These are phyloP conservation scores for Danaus chrysippus DNA, from an alignment of 2,888 invertebrate genomes.

Conservation along the genomic window DNA sequence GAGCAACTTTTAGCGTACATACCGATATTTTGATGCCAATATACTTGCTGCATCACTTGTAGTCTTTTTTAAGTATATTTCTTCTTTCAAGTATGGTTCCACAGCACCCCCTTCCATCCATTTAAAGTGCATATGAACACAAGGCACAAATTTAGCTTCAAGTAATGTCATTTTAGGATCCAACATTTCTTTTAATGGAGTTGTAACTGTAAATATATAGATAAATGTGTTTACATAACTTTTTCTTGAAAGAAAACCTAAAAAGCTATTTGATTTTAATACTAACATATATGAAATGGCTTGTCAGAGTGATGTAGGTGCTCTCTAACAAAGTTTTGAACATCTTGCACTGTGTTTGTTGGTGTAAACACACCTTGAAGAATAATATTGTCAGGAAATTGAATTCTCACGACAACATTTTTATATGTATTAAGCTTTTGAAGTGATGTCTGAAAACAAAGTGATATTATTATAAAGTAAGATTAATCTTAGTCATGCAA, in stretches of 20 bases:
- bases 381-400: constrained; percentile 91
- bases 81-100: constrained; percentile 76
- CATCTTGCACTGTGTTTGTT: constrained; percentile 83
- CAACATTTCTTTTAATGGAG: constrained; percentile 88
- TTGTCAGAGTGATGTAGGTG: constrained; percentile 82
- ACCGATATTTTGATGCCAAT: constrained; percentile 85
- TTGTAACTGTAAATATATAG: constrained; percentile 81
- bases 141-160: constrained; percentile 88
- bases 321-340: constrained; percentile 86
- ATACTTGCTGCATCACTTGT: constrained; percentile 83
- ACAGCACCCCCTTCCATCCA: constrained; percentile 58
- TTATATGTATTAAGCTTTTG: constrained; percentile 83
- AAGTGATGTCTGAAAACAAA: constrained; percentile 48
- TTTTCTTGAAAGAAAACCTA: constrained; percentile 7
- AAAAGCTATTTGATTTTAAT: constrained; percentile 14
- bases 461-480: not conserved
- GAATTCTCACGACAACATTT: constrained; percentile 88
- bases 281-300: constrained; percentile 90
- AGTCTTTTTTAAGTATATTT: constrained; percentile 80
- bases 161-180: constrained; percentile 80
- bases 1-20: constrained; percentile 20
- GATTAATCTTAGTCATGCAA: not conserved
- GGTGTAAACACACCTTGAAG: constrained; percentile 92
- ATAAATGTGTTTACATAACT: not conserved
- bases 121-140: constrained; percentile 87